Percentiles rank a stretch among this genome's conserved stretches.
Conservation (phyloP, 2,797 vertebrate genomes). For the Spinus pinus region DNA sequence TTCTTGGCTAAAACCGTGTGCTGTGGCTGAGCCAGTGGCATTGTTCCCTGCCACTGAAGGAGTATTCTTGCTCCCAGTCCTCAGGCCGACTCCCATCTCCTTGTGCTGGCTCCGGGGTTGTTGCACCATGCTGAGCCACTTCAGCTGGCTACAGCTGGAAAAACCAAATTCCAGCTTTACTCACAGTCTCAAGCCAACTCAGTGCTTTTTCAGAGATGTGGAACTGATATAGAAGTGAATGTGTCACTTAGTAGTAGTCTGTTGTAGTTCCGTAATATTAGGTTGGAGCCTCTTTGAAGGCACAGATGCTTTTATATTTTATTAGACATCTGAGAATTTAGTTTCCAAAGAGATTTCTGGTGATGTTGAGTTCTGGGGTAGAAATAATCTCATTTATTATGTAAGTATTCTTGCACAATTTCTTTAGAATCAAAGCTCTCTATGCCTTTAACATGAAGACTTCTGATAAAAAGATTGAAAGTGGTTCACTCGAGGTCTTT, state of each 20-base stretch:
- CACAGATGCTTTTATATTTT: not conserved
- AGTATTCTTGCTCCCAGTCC: not conserved
- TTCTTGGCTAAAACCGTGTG: not conserved
- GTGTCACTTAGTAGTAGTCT: not conserved
- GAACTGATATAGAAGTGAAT: not conserved
- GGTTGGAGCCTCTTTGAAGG: not conserved
- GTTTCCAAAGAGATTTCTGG: not conserved
- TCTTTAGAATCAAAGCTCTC: not conserved
- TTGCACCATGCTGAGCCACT: not conserved
- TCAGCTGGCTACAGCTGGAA: not conserved
- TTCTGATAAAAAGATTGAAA: not conserved
- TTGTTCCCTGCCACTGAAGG: not conserved
- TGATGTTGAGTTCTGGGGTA: not conserved
- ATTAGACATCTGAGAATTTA: not conserved
- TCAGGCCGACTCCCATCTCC: accelerated
- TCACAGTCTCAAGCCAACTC: not conserved
- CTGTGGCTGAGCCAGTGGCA: not conserved
- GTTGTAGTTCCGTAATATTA: not conserved
- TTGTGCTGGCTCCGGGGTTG: accelerated
- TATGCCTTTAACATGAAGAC: not conserved
- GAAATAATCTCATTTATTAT: not conserved
- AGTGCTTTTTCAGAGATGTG: not conserved
- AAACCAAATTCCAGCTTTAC: not conserved
- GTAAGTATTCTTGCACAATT: not conserved
- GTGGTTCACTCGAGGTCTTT: not conserved